Conservation (phyloP, 1,140 invertebrate species). For the Zaprionus gabonicus region DNA sequence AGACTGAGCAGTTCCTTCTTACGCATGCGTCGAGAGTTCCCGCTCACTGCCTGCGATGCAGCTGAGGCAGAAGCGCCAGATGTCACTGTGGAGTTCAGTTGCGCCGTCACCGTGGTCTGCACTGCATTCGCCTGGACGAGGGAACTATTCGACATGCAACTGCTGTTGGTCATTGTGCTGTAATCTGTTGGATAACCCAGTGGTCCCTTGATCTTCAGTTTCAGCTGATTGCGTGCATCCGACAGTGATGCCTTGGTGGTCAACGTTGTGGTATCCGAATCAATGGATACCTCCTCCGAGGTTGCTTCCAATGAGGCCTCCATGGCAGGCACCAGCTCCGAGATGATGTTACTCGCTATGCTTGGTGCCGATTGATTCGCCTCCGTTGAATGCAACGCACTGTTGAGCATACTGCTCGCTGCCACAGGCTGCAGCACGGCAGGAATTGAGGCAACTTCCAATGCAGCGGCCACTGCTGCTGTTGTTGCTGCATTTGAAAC, state of each 20-base stretch:
- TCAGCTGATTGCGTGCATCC: slow-evolving; percentile 92
- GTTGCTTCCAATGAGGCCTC: slow-evolving; percentile 78
- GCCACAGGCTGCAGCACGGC: not conserved
- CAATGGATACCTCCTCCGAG: slow-evolving; percentile 85
- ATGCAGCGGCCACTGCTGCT: slow-evolving; percentile 3
- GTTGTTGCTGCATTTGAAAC: not conserved
- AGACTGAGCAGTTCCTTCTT: slow-evolving; percentile 94
- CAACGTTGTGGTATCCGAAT: slow-evolving; percentile 85
- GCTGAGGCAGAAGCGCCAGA: slow-evolving; percentile 42
- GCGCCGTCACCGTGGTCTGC: slow-evolving; percentile 61
- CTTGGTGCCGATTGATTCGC: slow-evolving; percentile 66
- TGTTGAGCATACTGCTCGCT: slow-evolving; percentile 31
- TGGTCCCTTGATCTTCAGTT: slow-evolving; percentile 96
- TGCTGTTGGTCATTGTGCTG: slow-evolving; percentile 56
- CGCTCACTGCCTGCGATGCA: slow-evolving; percentile 43
- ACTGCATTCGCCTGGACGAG: slow-evolving; percentile 58
- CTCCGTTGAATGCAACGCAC: slow-evolving; percentile 57
- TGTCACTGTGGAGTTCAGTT: slow-evolving; percentile 56
- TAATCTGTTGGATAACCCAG: slow-evolving; percentile 85
- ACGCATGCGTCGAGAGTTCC: slow-evolving; percentile 91
- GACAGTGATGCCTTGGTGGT: slow-evolving; percentile 89
- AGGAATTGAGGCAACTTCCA: slow-evolving; percentile 11
- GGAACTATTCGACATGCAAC: slow-evolving; percentile 48
- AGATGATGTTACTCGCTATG: slow-evolving; percentile 15
- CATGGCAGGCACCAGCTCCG: slow-evolving; percentile 53